Evolutionary conservation across 2,797 vertebrate genomes (phyloP), one percentile per base, ranked within the genome.

Genomic region (Acestrorhynchus altus): DNA sequence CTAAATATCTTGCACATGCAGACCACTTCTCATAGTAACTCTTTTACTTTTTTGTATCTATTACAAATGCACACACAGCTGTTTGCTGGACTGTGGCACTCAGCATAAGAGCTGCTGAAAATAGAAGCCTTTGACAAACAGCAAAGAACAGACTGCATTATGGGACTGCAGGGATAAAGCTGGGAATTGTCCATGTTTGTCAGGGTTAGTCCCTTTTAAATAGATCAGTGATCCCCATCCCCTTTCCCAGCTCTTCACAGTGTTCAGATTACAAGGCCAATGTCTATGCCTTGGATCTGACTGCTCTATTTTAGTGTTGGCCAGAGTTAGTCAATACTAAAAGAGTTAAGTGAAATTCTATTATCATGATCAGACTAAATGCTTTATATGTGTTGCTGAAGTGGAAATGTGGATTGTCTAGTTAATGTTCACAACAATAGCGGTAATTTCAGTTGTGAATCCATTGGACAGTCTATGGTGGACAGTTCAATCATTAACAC

Each of bases 81-180:
- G 70, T 84, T 85, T 86, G n/a, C 52, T 54, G 69, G 80, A 51
- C 67, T 56, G 47, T 39, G 47, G 57, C 72, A 54, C 44, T 75
- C 66, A 74, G 64, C 63, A 76, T 42, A 77, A 78, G 74, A 79
- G 56, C 67, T 56, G 57, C 4, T 49, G 49, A 20, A 61, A 84
- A 77, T 46, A 79, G 59, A 66, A 18, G 49, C 61, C 66, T 72
- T 54, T 70, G 66, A 60, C 69, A 79, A 31, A 57, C 28, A 83
- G 8, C 70, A 28, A 49, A 77, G 66, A 77, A 74, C 83, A 66
- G 49, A 66, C n/a, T 35, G 61, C 69, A 78, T 73, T 86, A 81
- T 87, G 80, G 77, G 67, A 71, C 31, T 56, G 70, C 49, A 57
- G 39, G 69, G 47, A 85, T 73, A 79, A 85, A 78, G 59, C 65